Base-by-base conservation (phyloP, 2,888 invertebrate species). In the Oxyteleia sp. region DNA sequence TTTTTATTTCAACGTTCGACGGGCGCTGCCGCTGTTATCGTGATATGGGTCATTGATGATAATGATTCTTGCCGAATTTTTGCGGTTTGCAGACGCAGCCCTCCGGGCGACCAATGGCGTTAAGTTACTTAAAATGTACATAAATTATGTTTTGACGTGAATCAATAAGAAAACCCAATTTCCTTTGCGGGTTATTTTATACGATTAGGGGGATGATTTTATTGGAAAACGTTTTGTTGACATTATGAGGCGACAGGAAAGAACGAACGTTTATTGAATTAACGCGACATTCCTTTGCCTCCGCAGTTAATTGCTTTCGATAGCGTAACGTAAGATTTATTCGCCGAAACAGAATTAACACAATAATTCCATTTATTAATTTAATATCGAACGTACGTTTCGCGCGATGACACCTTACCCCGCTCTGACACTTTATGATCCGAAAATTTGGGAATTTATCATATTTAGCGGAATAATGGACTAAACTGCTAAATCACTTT, bases 221-320 rank as follows among this genome's bases (percentile, higher is more conserved):
- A 55, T 66, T 68, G 66, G 66, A 66, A 68, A 74, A 51, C 66
- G 72, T 68, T 72, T 74, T 80, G 72, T 68, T 80, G 72, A 74
- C 72, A 64, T 80, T 51, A 35, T 16, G 47, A 57, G 16, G 41
- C 15, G 57, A 41, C 61, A 23, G 10, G 32, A 68, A 80, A 80
- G 72, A 80, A 49, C 47, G 45, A 47, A 59, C 59, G 64, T 49
- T 71, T 20, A 74, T 80, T 59, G 61, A 80, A 80, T 80, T 57
- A 74, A 38, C 66, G 49, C 29, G 57, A 47, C 57, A 16, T 41
- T 49, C 13, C 55, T 38, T 45, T 23, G 10, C 43, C 13, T 23
- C 35, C 29, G 13, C 18, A n/a, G 63, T 68, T 68, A 74, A 80
- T 74, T 74, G 72, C 53, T 23, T 41, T 57, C 35, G 55, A 49